These are phyloP conservation scores for Notolabrus celidotus DNA, from an alignment of 2,797 vertebrate species.

Conservation along the genomic window DNA sequence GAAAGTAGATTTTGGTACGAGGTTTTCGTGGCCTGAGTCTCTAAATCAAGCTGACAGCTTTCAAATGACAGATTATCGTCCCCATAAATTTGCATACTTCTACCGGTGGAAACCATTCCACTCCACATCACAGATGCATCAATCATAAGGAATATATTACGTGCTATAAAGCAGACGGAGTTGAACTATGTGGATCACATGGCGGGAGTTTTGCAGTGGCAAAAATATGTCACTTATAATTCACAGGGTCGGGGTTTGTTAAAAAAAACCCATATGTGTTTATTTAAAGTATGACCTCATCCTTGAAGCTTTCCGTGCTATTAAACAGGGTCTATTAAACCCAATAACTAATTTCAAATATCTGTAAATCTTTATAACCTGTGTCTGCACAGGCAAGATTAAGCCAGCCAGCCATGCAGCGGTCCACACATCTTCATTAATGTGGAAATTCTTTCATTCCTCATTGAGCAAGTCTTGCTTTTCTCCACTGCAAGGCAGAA, in stretches of 20 bases:
- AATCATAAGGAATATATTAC: conserved; percentile 28
- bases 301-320: background rate
- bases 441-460: conserved; percentile 50
- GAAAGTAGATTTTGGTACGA: conserved; percentile 67
- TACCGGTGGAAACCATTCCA: conserved; percentile 36
- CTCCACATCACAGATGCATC: conserved; percentile 38
- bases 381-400: conserved; percentile 34
- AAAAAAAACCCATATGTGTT: conserved; percentile 14
- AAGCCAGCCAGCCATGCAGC: conserved; percentile 35
- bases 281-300: conserved; percentile 31
- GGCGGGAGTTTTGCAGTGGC: conserved; percentile 28
- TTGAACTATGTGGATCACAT: conserved; percentile 25
- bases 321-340: conserved; percentile 37
- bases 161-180: conserved; percentile 36
- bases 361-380: conserved; percentile 55
- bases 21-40: conserved; percentile 51
- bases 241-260: conserved; percentile 4
- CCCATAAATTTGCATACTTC: conserved; percentile 63
- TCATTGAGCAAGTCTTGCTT: conserved; percentile 35
- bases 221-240: conserved; percentile 24
- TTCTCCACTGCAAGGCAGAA: conserved; percentile 14
- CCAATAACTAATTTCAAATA: conserved; percentile 54
- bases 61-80: conserved; percentile 59
- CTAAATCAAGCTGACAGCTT: conserved; percentile 71
- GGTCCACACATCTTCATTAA: conserved; percentile 53